phyloP scores from a whole-genome alignment of 1,140 invertebrate species.

The Cyrtorhinus lividipennis region DNA sequence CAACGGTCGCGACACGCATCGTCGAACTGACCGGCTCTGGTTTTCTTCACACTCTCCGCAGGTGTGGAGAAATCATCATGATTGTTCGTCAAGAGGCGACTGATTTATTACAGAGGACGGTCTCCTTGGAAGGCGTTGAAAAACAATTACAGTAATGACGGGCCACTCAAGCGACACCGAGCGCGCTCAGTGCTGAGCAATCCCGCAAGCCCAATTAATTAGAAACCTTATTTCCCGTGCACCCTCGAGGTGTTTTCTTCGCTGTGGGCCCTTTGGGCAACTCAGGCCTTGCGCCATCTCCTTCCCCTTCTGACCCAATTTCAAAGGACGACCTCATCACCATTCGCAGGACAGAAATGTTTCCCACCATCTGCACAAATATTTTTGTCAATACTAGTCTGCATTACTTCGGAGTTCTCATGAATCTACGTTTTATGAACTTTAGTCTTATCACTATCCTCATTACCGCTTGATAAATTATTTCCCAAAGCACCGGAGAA shows the following conservation, averaged over 20 bases:
- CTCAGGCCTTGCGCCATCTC: background rate
- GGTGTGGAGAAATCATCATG: background rate
- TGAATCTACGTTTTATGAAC: too few relatives aligned
- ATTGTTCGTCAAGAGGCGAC: background rate
- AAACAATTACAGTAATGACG: conserved; percentile 5
- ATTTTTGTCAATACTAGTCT: too few relatives aligned
- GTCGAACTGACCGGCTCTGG: background rate
- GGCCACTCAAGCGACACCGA: background rate
- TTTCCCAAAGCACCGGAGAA: too few relatives aligned
- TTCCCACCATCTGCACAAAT: too few relatives aligned
- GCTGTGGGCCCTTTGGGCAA: background rate
- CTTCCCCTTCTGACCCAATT: background rate
- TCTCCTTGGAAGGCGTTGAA: background rate
- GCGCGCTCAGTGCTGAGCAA: conserved; percentile 1
- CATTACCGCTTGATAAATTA: too few relatives aligned
- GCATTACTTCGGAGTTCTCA: too few relatives aligned
- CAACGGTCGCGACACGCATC: background rate
- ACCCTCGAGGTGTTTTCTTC: background rate
- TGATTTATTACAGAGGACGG: background rate
- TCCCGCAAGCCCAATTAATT: background rate
- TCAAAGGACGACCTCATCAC: too few relatives aligned
- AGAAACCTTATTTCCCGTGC: conserved; percentile 4
- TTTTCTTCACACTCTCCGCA: background rate
- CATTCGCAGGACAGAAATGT: too few relatives aligned
- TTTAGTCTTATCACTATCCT: too few relatives aligned